Base-by-base conservation (phyloP, 2,888 invertebrate genomes). In the Tenodera sinensis region DNA sequence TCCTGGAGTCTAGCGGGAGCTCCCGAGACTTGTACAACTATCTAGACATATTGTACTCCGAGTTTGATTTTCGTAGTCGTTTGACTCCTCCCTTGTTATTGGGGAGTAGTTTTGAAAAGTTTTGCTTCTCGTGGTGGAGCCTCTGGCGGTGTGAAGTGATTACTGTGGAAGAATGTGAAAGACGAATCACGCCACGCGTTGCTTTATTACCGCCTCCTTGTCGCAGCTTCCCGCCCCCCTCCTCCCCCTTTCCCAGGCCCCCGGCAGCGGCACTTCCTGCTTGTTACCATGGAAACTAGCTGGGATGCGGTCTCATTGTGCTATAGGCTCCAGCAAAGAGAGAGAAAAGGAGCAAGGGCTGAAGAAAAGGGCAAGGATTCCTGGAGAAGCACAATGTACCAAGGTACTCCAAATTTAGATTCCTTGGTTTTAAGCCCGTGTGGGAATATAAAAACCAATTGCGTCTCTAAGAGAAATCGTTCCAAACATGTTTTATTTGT, bases 241-340 rank as follows among this genome's bases (percentile, higher is more conserved):
- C 87, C 89, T 28, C 81, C n/a, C 82, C 87, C 87, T 12, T 27
- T 84, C 88, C 88, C 83, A 71, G 54, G 54, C 54, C 83, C 84
- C 27, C 88, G 83, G 47, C 83, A 54, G 84, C 54, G 54, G 54
- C 30, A 84, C 88, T 88, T 88, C 88, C 88, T 83, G 88, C 47
- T 87, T 88, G 90, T 90, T 90, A 83, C 90, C 89, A 90, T 90
- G 89, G 90, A n/a, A 85, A 90, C 90, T 54, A 54, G 83, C 88
- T 89, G 90, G 89, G 90, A 85, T 89, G 90, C 83, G 89, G 88
- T 86, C 89, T 89, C 89, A 86, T 86, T 86, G 86, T 42, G 88
- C 88, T 47, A 84, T 30, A 47, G 83, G 88, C 27, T 47, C 83
- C 83, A 83, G 88, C 83, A 83, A 47, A 34, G 47, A 88, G 83